Conservation (phyloP, 2,113 vertebrate genomes). For the Oplegnathus fasciatus region DNA sequence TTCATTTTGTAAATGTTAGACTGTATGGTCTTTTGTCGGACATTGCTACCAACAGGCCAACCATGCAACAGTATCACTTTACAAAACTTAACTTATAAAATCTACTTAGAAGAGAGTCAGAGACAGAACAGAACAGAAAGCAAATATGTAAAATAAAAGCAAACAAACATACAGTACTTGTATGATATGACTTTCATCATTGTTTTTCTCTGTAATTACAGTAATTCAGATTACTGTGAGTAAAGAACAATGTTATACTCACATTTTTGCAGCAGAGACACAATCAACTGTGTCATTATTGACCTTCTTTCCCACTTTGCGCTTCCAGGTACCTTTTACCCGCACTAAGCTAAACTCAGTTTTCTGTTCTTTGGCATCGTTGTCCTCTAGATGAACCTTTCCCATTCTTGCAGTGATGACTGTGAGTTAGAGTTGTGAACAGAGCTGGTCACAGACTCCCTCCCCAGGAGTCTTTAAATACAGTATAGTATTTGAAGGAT, state of each 20-base stretch:
- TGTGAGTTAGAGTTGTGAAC: background rate
- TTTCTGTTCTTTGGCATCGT: constrained; percentile 44
- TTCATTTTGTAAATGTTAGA: background rate
- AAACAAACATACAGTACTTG: background rate
- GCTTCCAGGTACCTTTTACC: constrained; percentile 84
- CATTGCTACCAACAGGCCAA: background rate
- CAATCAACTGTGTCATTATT: constrained; percentile 64
- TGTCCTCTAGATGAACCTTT: constrained; percentile 43
- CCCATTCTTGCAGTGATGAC: constrained; percentile 51
- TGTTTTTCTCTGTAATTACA: background rate
- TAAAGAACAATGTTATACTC: constrained; percentile 66
- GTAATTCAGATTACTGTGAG: background rate
- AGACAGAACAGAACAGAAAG: background rate
- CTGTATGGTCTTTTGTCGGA: background rate
- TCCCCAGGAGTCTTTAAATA: constrained; percentile 13
- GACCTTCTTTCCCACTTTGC: constrained; percentile 67
- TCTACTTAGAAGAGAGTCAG: background rate
- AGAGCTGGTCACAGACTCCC: background rate
- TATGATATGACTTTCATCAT: background rate
- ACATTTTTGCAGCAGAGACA: constrained; percentile 88
- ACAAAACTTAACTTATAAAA: background rate
- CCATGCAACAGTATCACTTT: background rate
- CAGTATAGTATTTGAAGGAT: background rate
- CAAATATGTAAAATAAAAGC: background rate
- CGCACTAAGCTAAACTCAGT: constrained; percentile 85